Evolutionary conservation across 2,797 vertebrate genomes (phyloP), one percentile per base, ranked within the genome.

Genomic region (Saxicola maurus): DNA sequence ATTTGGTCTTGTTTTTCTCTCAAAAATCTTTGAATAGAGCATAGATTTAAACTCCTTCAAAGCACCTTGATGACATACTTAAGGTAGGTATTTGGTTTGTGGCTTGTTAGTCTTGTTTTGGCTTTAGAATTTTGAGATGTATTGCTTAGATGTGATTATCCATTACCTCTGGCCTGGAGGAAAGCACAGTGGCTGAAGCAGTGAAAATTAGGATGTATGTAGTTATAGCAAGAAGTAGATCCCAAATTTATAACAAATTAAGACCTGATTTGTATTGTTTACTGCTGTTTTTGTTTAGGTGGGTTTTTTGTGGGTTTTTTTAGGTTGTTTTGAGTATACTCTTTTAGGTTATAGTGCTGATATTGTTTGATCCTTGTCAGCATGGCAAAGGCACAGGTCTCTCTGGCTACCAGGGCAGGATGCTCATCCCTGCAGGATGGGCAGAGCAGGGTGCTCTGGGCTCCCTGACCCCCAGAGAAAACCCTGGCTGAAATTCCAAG

Each of bases 11-110:
- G 45, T 66, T 94, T 90, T 87, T 84, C 62, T 60, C 48, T 56
- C 43, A 71, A 21, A 83, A 88, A 31, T 79, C 67, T 48, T 76
- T 89, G 68, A 95, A 82, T 56, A 73, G 60, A 82, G 23, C 28
- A 57, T 5, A 71, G 71, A 79, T 92, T 82, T 88, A 76, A 38
- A 77, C 57, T 76, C 67, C 65, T 76, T 91, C 74, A 69, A 89
- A 92, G 53, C 51, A 75, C 78, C 82, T 45, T 86, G 52, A 89
- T 91, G 64, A 61, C 19, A 31, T 42, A 71, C 68, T 86, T 86
- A 81, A 69, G 10, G 13, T 42, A 69, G 24, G 33, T 45, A 73
- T 73, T 87, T 86, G 12, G 13, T 46, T 43, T 91, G 56, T 60
- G 56, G 21, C 42, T 86, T 73, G 48, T 42, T 86, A 76, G 56